Evolutionary conservation across 2,888 invertebrate species (phyloP).

Genomic region (Caenorhabditis zanzibari): DNA sequence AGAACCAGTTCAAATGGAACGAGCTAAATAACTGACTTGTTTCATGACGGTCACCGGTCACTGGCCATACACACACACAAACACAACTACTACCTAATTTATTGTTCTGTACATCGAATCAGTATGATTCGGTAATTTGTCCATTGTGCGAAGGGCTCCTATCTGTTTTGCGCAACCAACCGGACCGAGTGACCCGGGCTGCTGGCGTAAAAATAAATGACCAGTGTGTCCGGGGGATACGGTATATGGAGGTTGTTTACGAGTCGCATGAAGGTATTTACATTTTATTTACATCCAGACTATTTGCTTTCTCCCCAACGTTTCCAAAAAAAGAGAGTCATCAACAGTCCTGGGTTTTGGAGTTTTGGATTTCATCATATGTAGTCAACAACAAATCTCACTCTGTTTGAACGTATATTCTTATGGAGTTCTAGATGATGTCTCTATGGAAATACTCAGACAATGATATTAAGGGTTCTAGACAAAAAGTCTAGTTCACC

Average conservation of each 20-base stretch:
- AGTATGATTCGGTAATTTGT: constrained; percentile 60
- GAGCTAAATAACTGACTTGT: constrained; percentile 30
- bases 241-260: constrained; percentile 55
- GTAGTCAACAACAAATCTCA: constrained; percentile 20
- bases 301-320: constrained; percentile 6
- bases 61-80: constrained; percentile 11
- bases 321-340: constrained; percentile 56
- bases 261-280: constrained; percentile 32
- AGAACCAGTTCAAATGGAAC: constrained; percentile 34
- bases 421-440: not conserved
- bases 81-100: constrained; percentile 37
- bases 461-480: too few relatives aligned
- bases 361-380: constrained; percentile 18
- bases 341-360: constrained; percentile 25
- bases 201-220: constrained; percentile 48
- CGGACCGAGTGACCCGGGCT: constrained; percentile 57
- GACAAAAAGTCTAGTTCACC: too few relatives aligned
- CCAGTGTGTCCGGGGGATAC: constrained; percentile 32
- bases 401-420: not conserved
- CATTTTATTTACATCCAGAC: constrained; percentile 48
- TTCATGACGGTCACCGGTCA: constrained; percentile 1
- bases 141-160: constrained; percentile 37
- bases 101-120: constrained; percentile 44
- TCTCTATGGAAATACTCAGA: too few relatives aligned
- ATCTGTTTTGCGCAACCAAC: constrained; percentile 56